Conservation (phyloP, 2,888 invertebrate species). For the Acanthosoma haemorrhoidale region DNA sequence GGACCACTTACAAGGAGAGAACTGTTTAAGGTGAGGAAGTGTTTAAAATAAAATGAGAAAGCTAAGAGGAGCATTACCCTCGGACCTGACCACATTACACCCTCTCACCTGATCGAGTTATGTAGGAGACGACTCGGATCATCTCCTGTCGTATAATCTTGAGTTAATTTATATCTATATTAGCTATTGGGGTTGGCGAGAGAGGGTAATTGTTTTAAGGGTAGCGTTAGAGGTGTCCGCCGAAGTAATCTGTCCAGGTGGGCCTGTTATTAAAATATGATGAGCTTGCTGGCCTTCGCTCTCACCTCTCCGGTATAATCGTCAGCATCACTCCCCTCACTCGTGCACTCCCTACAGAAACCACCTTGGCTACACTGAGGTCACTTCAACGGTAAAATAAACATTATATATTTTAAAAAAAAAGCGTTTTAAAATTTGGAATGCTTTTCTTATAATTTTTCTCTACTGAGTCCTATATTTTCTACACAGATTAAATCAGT, state of each 20-base stretch:
- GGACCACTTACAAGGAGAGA: neutral
- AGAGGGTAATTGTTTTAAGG: neutral
- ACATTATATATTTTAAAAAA: too few species aligned
- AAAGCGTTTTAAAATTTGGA: too few species aligned
- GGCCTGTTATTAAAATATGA: neutral
- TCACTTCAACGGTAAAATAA: too few species aligned
- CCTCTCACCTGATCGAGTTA: neutral
- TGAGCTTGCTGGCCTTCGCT: neutral
- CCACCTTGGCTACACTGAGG: too few species aligned
- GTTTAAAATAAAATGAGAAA: neutral
- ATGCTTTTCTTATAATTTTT: too few species aligned
- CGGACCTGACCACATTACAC: neutral
- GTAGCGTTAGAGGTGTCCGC: too few species aligned
- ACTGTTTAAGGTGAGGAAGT: neutral
- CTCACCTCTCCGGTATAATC: neutral
- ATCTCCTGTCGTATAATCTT: slow-evolving; percentile 4
- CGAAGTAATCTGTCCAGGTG: neutral
- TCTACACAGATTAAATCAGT: too few species aligned
- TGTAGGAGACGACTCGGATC: neutral
- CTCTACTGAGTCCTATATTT: too few species aligned
- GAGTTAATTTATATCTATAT: slow-evolving; percentile 4
- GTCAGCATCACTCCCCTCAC: neutral
- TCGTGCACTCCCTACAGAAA: too few species aligned
- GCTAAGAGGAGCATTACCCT: neutral
- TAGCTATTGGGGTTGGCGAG: neutral